Base-by-base conservation (phyloP, 2,888 invertebrate species). In the Tenthredo livida region DNA sequence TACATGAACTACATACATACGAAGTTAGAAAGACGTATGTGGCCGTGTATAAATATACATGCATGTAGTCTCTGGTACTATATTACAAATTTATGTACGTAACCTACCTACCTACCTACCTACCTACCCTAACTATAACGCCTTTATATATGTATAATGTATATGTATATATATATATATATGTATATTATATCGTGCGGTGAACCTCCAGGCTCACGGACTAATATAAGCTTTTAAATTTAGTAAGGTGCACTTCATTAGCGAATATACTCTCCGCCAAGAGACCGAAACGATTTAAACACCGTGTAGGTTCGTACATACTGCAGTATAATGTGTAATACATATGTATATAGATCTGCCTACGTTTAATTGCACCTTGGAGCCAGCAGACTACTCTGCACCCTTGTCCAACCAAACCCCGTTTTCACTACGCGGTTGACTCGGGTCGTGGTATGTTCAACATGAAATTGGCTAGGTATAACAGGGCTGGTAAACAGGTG, bases 231-330 rank as follows among this genome's bases (percentile, higher is more conserved):
- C 89, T 90, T 91, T 90, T 89, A 89, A 89, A 90, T 91, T 90
- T 87, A 90, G 87, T 87, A 87, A 86, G 88, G 88, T 88, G 86
- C 87, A 87, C 88, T 89, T 89, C 88, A 89, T 91, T 90, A 89
- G 88, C 85, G 88, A 86, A 87, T 88, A 88, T 70, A 77, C 86
- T 89, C 89, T 87, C 86, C 17, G 70, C 87, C 86, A 86, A 86
- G 54, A 58, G 87, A 88, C 89, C 91, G 87, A 90, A 90, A 90
- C 89, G 90, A 90, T 91, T 91, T 91, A 91, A 91, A 90, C 87
- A 61, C 40, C 25, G 61, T 80, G 15, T 21, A n/a, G 37, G 61
- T 61, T n/a, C 21, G 40, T 61, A 61, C 10, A n/a, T 61, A 50
- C 17, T 2, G 61, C n/a, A 58, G 61, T 33, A 58, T 72, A 37